A percentile compares a stretch with the other conserved stretches of the same genome.
Conservation (phyloP, 2,113 vertebrate species). For the Psammodynastes pulverulentus region DNA sequence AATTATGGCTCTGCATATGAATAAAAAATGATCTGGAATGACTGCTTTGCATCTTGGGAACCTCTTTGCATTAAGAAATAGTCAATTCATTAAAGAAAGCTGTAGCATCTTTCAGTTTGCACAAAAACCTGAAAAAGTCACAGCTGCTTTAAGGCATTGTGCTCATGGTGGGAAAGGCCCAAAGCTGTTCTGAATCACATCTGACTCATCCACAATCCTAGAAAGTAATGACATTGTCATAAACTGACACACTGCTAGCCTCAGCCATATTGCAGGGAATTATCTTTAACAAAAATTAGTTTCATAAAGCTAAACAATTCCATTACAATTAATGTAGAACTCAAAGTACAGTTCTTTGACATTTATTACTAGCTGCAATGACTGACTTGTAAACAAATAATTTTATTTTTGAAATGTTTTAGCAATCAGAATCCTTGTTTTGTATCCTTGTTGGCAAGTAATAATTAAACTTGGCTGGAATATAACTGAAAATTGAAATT, state of each 20-base stretch:
- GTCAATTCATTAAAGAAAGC: neutral
- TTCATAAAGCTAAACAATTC: constrained; percentile 61
- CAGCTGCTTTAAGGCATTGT: neutral
- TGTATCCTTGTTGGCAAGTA: neutral
- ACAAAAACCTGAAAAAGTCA: neutral
- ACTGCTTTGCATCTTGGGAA: neutral
- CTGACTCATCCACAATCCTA: neutral
- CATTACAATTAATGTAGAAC: constrained; percentile 32
- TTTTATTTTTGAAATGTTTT: constrained; percentile 53
- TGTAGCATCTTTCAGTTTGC: neutral
- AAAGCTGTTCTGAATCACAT: neutral
- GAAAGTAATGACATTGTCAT: neutral
- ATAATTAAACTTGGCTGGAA: neutral
- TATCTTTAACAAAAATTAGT: constrained; percentile 55
- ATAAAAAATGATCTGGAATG: neutral
- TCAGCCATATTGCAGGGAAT: constrained; percentile 37
- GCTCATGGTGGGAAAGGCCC: neutral
- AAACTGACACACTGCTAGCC: constrained; percentile 41
- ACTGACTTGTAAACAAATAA: constrained; percentile 52
- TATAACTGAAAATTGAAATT: neutral
- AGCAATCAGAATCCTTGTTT: constrained; percentile 45
- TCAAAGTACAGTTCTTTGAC: constrained; percentile 49
- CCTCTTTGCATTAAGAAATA: neutral
- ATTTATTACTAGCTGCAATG: constrained; percentile 49
- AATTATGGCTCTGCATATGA: neutral